Evolutionary conservation across 2,113 vertebrate species (phyloP).

Genomic region (Saccopteryx leptura): DNA sequence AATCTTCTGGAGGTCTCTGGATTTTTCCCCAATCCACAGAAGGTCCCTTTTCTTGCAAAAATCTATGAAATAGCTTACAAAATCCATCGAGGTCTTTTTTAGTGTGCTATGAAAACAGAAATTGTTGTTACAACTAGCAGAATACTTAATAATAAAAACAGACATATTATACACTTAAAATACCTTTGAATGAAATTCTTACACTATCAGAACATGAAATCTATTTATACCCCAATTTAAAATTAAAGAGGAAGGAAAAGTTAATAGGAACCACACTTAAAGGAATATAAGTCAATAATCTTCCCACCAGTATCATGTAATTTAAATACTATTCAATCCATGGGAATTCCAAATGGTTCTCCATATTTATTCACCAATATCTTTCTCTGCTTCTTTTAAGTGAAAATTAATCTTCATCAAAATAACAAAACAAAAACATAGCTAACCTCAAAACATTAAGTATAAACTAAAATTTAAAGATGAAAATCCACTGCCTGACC

Average conservation of each 20-base stretch:
- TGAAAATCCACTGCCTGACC: constrained; percentile 4
- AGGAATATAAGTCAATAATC: constrained; percentile 9
- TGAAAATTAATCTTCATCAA: constrained; percentile 55
- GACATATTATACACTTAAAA: constrained; percentile 41
- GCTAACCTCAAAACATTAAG: constrained; percentile 52
- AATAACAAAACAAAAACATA: constrained; percentile 49
- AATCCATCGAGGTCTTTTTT: constrained; percentile 98
- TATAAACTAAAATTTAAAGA: constrained; percentile 60
- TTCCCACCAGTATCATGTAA: neutral
- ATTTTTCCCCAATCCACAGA: constrained; percentile 98
- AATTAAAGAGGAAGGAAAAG: constrained; percentile 46
- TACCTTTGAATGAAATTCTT: constrained; percentile 58
- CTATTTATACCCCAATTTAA: constrained; percentile 41
- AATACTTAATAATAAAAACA: constrained; percentile 66
- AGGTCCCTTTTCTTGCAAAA: constrained; percentile 98
- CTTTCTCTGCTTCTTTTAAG: constrained; percentile 30
- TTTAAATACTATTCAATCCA: neutral
- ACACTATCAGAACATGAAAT: constrained; percentile 10
- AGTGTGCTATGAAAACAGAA: constrained; percentile 90
- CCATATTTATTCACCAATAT: constrained; percentile 1
- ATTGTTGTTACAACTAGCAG: constrained; percentile 59
- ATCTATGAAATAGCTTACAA: constrained; percentile 97
- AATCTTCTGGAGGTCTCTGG: constrained; percentile 97
- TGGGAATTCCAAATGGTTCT: constrained; percentile 10
- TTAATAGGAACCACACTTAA: constrained; percentile 34